These are phyloP conservation scores for Drosophila rubida DNA, from an alignment of 2,888 invertebrate species.

Conservation along the genomic window DNA sequence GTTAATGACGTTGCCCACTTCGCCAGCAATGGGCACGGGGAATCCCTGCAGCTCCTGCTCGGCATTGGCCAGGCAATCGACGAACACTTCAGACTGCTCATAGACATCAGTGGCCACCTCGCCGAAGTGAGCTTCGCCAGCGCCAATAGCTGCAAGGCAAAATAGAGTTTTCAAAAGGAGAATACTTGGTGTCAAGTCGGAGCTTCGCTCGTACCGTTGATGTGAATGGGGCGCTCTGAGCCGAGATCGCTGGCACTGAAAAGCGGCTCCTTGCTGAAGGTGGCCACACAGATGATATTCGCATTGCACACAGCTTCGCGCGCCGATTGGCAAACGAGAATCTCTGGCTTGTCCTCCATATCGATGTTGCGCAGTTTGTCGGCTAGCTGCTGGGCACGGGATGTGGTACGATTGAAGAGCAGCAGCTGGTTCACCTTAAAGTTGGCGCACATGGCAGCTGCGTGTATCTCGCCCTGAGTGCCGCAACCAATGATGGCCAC, in stretches of 20 bases:
- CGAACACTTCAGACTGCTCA: slow-evolving; percentile 85
- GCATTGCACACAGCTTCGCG: slow-evolving; percentile 86
- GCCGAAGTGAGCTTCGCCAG: slow-evolving; percentile 85
- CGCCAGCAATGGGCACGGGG: slow-evolving; percentile 86
- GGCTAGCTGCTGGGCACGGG: slow-evolving; percentile 82
- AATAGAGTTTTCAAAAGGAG: neutral
- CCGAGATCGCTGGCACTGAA: slow-evolving; percentile 85
- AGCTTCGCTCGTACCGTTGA: slow-evolving; percentile 86
- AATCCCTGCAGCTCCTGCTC: slow-evolving; percentile 86
- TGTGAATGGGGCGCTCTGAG: slow-evolving; percentile 86
- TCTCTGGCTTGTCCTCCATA: neutral
- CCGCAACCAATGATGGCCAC: slow-evolving; percentile 86
- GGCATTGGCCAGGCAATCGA: slow-evolving; percentile 86
- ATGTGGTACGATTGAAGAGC: slow-evolving; percentile 86
- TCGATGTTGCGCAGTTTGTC: slow-evolving; percentile 67
- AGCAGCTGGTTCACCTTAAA: slow-evolving; percentile 85
- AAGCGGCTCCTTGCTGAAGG: slow-evolving; percentile 86
- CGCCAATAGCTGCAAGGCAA: slow-evolving; percentile 86
- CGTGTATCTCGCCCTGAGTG: slow-evolving; percentile 86
- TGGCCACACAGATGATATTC: slow-evolving; percentile 88
- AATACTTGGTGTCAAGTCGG: neutral
- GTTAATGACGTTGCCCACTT: slow-evolving; percentile 86
- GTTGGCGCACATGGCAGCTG: slow-evolving; percentile 85
- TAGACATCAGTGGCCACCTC: slow-evolving; percentile 87
- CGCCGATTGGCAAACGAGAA: slow-evolving; percentile 58